Conservation (phyloP, 2,797 vertebrate genomes). For the Okamejei kenojei region DNA sequence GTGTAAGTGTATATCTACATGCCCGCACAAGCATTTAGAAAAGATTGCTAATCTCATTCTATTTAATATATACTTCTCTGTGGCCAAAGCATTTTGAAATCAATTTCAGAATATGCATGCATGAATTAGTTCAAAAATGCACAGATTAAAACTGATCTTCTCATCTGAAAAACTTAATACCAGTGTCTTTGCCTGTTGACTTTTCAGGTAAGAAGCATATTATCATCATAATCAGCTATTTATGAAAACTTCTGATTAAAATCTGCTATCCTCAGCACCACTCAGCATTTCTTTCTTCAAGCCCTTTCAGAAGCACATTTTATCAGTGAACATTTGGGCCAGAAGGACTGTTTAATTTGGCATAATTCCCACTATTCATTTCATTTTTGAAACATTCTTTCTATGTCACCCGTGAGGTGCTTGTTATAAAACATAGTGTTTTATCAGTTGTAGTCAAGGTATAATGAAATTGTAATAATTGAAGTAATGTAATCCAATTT, state of each 20-base stretch:
- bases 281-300: conserved; percentile 30
- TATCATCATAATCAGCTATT: conserved; percentile 13
- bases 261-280: conserved; percentile 15
- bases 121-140: background rate
- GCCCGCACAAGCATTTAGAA: background rate
- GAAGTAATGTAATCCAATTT: background rate
- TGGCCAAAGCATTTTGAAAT: background rate
- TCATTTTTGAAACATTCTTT: conserved; percentile 36
- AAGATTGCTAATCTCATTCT: background rate
- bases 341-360: conserved; percentile 26
- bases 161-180: background rate
- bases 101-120: background rate
- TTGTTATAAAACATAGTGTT: background rate
- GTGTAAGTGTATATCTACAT: too few species aligned
- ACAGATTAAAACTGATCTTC: background rate
- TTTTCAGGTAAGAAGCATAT: background rate
- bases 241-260: conserved; percentile 7
- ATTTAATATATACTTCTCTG: background rate
- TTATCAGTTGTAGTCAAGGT: conserved; percentile 13
- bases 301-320: background rate
- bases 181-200: background rate
- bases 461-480: background rate
- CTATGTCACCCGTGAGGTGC: conserved; percentile 29
- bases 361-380: conserved; percentile 30
- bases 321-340: conserved; percentile 27